Base-by-base conservation (phyloP, 2,113 vertebrate species). In the Seriola dumerili region DNA sequence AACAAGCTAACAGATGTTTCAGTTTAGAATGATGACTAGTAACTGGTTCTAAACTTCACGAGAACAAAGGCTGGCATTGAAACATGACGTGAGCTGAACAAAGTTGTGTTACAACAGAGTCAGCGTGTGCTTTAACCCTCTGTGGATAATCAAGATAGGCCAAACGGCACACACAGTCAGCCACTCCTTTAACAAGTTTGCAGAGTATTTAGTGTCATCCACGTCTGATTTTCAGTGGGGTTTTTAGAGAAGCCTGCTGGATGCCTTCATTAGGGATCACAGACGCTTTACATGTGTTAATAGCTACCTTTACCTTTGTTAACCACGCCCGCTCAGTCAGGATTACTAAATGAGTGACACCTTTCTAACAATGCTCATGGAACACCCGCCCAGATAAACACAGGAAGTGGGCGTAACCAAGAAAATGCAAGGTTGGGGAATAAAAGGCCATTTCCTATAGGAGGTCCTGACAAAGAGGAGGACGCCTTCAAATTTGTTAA, bases 1-100 rank as follows among this genome's bases (percentile, higher is more conserved):
- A 86, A 88, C 88, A 81, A 85, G 73, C 36, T 1, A 74, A 42
- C 81, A 85, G 88, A 91, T 91, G 69, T 88, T 84, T 89, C 32
- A 10, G 78, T 85, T 87, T 58, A 67, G 50, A 21, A n/a, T 59
- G 38, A 55, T 73, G 69, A 81, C 44, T 36, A 80, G 58, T 77
- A 52, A 70, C 42, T 50, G 19, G 36, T 55, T 69, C n/a, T 44
- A 63, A 63, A 65, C 55, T 64, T 23, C 16, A 21, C 3, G 8
- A 36, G 34, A 63, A 82, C 50, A 81, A 81, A 81, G 78, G 42
- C 0, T 1, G 5, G 63, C 34, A 74, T 66, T 68, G 64, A 85
- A 66, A 72, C 48, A 8, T 44, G 71, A 55, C 72, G 40, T 55
- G 72, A 40, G 14, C 23, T 10, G 57, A 71, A 21, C 34, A 58